Percentiles rank a stretch among this genome's conserved stretches.
These are phyloP conservation scores for Apotomis betuletana DNA, from an alignment of 2,888 invertebrate species.

Conservation along the genomic window DNA sequence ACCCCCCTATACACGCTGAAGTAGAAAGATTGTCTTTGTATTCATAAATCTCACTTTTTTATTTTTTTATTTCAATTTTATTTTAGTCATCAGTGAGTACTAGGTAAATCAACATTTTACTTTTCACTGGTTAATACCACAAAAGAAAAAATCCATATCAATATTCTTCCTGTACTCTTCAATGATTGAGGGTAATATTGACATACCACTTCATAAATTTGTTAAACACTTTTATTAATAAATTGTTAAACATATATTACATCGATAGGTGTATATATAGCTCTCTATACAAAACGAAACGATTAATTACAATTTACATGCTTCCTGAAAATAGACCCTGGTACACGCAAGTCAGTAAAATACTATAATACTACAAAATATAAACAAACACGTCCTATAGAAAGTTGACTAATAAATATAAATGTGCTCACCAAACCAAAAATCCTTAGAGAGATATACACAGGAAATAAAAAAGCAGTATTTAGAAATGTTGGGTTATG, in stretches of 20 bases:
- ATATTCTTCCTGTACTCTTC: too few relatives aligned
- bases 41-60: neutral
- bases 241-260: slow-evolving; percentile 73
- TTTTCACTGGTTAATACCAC: too few relatives aligned
- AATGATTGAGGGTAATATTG: neutral
- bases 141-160: too few relatives aligned
- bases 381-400: slow-evolving; percentile 22
- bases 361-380: slow-evolving; percentile 39
- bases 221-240: slow-evolving; percentile 73
- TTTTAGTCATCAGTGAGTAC: too few relatives aligned
- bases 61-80: too few relatives aligned
- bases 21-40: neutral
- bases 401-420: slow-evolving; percentile 15
- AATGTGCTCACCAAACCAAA: neutral
- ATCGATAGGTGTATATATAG: slow-evolving; percentile 64
- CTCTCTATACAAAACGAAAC: slow-evolving; percentile 77
- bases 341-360: slow-evolving; percentile 37
- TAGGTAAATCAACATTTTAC: too few relatives aligned
- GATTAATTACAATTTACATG: slow-evolving; percentile 65
- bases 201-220: slow-evolving; percentile 39
- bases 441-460: neutral
- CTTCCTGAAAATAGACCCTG: slow-evolving; percentile 35
- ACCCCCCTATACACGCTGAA: neutral
- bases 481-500: neutral
- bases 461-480: neutral